These are phyloP conservation scores for Hycleus cichorii DNA, from an alignment of 1,140 invertebrate species.

Conservation along the genomic window DNA sequence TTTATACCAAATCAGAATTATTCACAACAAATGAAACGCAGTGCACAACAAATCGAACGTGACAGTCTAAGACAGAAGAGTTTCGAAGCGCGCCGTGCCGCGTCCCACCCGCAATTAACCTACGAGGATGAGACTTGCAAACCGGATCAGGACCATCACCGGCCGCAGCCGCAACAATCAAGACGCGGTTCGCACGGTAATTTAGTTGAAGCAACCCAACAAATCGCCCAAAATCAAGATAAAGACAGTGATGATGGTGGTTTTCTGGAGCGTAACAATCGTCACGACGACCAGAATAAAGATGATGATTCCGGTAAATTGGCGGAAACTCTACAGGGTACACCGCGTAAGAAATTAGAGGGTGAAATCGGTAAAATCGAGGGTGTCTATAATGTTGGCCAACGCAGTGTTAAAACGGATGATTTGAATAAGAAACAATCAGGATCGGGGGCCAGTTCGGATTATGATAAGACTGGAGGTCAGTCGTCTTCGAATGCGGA, in stretches of 20 bases:
- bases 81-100: conserved; percentile 49
- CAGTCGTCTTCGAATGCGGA: conserved; percentile 64
- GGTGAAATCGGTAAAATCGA: conserved; percentile 39
- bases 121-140: conserved; percentile 45
- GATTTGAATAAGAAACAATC: conserved; percentile 47
- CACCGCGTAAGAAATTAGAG: conserved; percentile 33
- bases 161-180: conserved; percentile 42
- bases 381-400: conserved; percentile 37
- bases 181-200: conserved; percentile 51
- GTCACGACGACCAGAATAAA: not conserved
- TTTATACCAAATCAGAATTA: not conserved
- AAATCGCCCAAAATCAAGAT: conserved; percentile 37
- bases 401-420: conserved; percentile 23
- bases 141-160: conserved; percentile 24
- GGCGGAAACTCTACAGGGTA: conserved; percentile 26
- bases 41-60: conserved; percentile 51
- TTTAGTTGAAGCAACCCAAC: conserved; percentile 42
- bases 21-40: conserved; percentile 35
- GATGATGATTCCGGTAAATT: conserved; percentile 12
- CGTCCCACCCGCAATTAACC: conserved; percentile 58
- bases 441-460: conserved; percentile 50
- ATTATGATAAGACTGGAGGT: conserved; percentile 63
- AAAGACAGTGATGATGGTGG: conserved; percentile 53
- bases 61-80: conserved; percentile 48
- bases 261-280: conserved; percentile 38